Conservation (phyloP, 2,113 vertebrate genomes). For the Penelope pileata region DNA sequence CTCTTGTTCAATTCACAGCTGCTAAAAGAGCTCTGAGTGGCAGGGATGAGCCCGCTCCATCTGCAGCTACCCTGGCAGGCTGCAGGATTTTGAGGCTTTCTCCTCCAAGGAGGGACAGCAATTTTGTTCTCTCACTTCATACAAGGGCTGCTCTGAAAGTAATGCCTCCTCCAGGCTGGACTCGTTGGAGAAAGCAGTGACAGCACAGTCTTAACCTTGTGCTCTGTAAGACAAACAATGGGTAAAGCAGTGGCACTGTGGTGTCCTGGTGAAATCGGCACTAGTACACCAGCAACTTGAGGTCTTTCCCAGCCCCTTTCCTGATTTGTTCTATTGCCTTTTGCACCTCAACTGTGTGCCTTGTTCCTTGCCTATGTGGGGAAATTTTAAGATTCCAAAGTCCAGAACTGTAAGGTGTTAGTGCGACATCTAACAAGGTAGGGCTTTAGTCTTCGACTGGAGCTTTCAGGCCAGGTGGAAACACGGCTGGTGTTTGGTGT, state of each 20-base stretch:
- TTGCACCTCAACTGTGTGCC: not conserved
- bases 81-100: not conserved
- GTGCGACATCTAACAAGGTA: not conserved
- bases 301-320: not conserved
- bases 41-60: not conserved
- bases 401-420: not conserved
- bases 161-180: not conserved
- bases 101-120: not conserved
- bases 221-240: not conserved
- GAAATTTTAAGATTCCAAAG: not conserved
- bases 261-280: not conserved
- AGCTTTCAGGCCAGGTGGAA: not conserved
- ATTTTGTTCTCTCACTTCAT: constrained; percentile 9
- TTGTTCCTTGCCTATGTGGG: not conserved
- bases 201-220: not conserved
- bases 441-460: not conserved
- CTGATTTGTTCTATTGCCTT: not conserved
- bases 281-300: not conserved
- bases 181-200: not conserved
- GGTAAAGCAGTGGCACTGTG: not conserved
- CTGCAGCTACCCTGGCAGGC: not conserved
- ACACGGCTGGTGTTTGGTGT: not conserved
- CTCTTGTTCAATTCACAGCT: not conserved
- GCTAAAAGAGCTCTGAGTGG: not conserved
- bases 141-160: no score